These are phyloP conservation scores for Apodemus sylvaticus DNA, from an alignment of 2,113 vertebrate genomes.

Conservation along the genomic window DNA sequence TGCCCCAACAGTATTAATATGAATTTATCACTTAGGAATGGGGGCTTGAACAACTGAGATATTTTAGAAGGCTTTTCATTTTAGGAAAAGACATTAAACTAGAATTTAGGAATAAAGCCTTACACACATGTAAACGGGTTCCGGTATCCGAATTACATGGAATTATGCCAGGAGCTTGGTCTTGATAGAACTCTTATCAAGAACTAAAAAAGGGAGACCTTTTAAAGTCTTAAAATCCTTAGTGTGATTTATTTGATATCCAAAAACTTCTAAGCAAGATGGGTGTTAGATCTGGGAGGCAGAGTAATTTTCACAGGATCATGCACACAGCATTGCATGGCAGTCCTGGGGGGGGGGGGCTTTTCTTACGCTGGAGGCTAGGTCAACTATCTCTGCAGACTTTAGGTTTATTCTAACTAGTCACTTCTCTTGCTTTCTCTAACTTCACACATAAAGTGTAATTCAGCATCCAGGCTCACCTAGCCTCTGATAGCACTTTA, in stretches of 20 bases:
- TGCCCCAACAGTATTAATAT: constrained; percentile 1
- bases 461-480: not conserved
- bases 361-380: not conserved
- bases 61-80: constrained; percentile 44
- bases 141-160: not conserved
- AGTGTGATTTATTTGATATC: constrained; percentile 17
- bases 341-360: not conserved
- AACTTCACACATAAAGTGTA: not conserved
- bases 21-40: not conserved
- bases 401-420: not conserved
- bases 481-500: not conserved
- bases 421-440: not conserved
- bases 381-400: not conserved
- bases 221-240: constrained; percentile 36
- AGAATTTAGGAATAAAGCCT: not conserved
- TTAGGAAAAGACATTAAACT: constrained; percentile 29
- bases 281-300: not conserved
- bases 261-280: constrained; percentile 1
- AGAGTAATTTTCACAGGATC: not conserved
- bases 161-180: constrained; percentile 5
- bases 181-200: not conserved
- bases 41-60: not conserved
- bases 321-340: not conserved
- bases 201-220: not conserved
- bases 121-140: not conserved